Percentiles rank a stretch among this genome's conserved stretches.
phyloP scores from a whole-genome alignment of 2,113 vertebrate species.

The Nothocercus julius region DNA sequence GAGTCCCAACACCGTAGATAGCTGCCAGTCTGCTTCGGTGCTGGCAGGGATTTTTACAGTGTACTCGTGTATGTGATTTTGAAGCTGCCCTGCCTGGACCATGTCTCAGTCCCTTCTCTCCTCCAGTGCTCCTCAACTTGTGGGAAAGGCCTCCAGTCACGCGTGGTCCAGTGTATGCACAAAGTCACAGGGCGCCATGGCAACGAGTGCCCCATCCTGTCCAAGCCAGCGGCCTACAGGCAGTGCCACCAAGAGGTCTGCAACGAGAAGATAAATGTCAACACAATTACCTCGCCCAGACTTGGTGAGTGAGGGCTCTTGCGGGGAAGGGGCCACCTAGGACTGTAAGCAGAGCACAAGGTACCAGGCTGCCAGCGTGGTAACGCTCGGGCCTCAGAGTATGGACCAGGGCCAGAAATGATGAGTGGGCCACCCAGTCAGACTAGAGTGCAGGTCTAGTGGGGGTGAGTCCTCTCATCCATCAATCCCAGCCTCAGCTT shows the following conservation, averaged over 20 bases:
- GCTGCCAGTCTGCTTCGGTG: neutral
- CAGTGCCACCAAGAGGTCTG: slow-evolving; percentile 91
- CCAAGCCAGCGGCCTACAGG: slow-evolving; percentile 88
- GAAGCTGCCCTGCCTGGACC: neutral
- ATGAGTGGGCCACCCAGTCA: neutral
- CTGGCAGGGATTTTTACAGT: neutral
- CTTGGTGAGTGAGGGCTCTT: slow-evolving; percentile 83
- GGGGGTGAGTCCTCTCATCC: neutral
- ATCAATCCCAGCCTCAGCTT: neutral
- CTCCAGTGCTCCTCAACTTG: slow-evolving; percentile 94
- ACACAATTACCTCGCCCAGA: slow-evolving; percentile 95
- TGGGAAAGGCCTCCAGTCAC: slow-evolving; percentile 93
- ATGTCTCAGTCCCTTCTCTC: slow-evolving; percentile 12
- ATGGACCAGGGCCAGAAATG: neutral
- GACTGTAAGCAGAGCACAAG: neutral
- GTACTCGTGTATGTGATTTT: neutral
- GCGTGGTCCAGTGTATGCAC: slow-evolving; percentile 98
- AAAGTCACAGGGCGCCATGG: slow-evolving; percentile 93
- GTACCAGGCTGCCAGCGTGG: neutral
- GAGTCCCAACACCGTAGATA: neutral
- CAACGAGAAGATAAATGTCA: slow-evolving; percentile 89
- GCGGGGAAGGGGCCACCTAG: neutral
- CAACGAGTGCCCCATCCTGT: slow-evolving; percentile 82
- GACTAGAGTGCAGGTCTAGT: neutral
- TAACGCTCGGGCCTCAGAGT: neutral